Percentiles rank a stretch among this genome's conserved stretches.
Conservation (phyloP, 2,113 vertebrate species). For the Ranitomeya variabilis region DNA sequence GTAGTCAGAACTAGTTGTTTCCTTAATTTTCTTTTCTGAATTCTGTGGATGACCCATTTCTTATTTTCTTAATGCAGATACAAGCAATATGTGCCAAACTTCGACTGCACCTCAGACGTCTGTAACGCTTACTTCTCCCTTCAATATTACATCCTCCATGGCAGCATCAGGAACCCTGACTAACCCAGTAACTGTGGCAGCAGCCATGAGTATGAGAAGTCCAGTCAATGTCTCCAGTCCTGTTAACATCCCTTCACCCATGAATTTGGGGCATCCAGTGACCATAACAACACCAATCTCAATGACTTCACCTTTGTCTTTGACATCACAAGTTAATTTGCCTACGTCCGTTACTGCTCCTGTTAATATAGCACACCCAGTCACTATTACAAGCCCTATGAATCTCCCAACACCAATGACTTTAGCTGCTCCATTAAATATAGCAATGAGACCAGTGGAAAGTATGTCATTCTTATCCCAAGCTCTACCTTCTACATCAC, state of each 20-base stretch:
- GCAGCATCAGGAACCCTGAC: conserved; percentile 85
- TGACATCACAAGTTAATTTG: conserved; percentile 91
- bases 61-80: conserved; percentile 82
- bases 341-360: conserved; percentile 81
- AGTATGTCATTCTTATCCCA: conserved; percentile 98
- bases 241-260: conserved; percentile 90
- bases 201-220: conserved; percentile 96
- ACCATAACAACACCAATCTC: conserved; percentile 92
- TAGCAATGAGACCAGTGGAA: conserved; percentile 95
- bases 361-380: conserved; percentile 95
- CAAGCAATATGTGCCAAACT: conserved; percentile 91
- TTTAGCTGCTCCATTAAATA: conserved; percentile 91
- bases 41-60: conserved; percentile 68
- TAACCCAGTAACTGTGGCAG: conserved; percentile 91
- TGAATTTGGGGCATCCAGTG: conserved; percentile 94
- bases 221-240: conserved; percentile 88
- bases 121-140: conserved; percentile 94
- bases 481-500: conserved; percentile 93
- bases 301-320: conserved; percentile 86
- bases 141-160: conserved; percentile 95
- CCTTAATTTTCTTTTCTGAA: not conserved
- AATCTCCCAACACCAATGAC: conserved; percentile 87
- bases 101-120: conserved; percentile 88
- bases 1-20: conserved; percentile 44
- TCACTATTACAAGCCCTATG: conserved; percentile 94